Evolutionary conservation across 1,140 invertebrate species (phyloP).

Genomic region (Microplitis demolitor): DNA sequence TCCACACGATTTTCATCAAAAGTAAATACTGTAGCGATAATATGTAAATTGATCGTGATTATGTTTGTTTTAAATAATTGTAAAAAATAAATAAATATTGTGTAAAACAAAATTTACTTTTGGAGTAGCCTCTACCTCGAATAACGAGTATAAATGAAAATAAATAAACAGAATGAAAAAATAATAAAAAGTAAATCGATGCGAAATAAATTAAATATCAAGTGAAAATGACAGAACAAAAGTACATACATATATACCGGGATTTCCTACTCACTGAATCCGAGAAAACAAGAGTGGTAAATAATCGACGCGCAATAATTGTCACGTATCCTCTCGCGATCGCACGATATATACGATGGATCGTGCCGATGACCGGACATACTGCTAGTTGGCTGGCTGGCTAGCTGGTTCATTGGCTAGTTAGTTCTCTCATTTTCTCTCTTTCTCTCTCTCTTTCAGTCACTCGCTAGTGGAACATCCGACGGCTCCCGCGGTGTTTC

Average conservation of each 20-base stretch:
- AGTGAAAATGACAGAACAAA: constrained; percentile 6
- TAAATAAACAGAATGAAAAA: too few relatives aligned
- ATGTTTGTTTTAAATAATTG: too few relatives aligned
- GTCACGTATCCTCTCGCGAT: constrained; percentile 35
- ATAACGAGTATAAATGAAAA: too few relatives aligned
- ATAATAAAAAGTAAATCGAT: too few relatives aligned
- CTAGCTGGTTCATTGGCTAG: not conserved
- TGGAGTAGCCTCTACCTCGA: too few relatives aligned
- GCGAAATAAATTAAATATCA: not conserved
- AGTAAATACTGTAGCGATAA: not conserved
- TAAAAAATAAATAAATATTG: too few relatives aligned
- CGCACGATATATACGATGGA: constrained; percentile 29
- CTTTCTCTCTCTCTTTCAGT: not conserved
- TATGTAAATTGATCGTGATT: not conserved
- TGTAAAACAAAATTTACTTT: too few relatives aligned
- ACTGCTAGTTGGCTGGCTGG: not conserved
- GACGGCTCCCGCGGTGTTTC: constrained; percentile 53
- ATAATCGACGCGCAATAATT: constrained; percentile 29
- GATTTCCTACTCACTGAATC: not conserved
- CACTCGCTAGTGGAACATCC: constrained; percentile 12
- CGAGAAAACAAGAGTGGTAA: not conserved
- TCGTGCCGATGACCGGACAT: constrained; percentile 14
- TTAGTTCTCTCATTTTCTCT: too few relatives aligned
- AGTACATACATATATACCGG: not conserved
- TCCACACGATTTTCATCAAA: not conserved